These are phyloP conservation scores for Idaea straminata DNA, from an alignment of 2,888 invertebrate genomes.

Conservation along the genomic window DNA sequence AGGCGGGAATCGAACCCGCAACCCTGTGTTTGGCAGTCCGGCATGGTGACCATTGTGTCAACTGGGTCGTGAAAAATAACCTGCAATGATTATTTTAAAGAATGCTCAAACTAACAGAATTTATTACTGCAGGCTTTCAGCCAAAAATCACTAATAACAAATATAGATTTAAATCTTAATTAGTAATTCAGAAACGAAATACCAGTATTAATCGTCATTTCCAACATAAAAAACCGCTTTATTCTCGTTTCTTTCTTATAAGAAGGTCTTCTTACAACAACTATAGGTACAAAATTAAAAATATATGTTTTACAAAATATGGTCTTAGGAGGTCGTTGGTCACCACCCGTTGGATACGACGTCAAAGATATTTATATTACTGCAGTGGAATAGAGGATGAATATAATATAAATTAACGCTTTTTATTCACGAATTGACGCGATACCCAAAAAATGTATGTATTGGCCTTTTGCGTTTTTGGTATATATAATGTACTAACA, in stretches of 20 bases:
- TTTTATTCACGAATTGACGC: too few relatives aligned
- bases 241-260: not conserved
- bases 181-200: not conserved
- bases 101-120: not conserved
- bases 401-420: too few relatives aligned
- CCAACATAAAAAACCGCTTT: not conserved
- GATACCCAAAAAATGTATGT: too few relatives aligned
- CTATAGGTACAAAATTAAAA: not conserved
- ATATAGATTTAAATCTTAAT: not conserved
- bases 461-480: too few relatives aligned
- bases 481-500: too few relatives aligned
- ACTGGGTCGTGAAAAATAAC: too few relatives aligned
- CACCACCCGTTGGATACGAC: not conserved
- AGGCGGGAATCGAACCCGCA: too few relatives aligned
- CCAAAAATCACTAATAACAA: not conserved
- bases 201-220: not conserved
- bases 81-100: too few relatives aligned
- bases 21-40: too few relatives aligned
- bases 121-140: not conserved
- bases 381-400: not conserved
- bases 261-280: not conserved
- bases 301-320: not conserved
- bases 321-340: not conserved
- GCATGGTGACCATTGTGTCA: too few relatives aligned
- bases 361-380: not conserved